Evolutionary conservation across 1,140 invertebrate genomes (phyloP).

Genomic region (Tenebrio molitor): DNA sequence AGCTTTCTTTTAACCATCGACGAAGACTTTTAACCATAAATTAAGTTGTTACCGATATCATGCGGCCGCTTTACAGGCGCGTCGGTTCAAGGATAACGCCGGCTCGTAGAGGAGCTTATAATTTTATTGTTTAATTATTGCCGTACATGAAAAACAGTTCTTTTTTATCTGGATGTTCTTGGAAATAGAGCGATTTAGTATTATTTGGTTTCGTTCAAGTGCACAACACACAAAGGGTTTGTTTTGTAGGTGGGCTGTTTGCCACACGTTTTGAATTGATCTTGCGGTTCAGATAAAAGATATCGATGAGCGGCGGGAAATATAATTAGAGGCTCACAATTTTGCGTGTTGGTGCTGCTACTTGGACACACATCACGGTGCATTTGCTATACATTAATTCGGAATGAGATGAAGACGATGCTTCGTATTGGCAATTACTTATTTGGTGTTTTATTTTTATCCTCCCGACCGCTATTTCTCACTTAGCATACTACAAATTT

Average conservation of each 20-base stretch:
- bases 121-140: slow-evolving; percentile 31
- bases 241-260: slow-evolving; percentile 37
- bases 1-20: slow-evolving; percentile 33
- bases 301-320: slow-evolving; percentile 42
- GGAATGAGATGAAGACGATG: slow-evolving; percentile 15
- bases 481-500: no score
- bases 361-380: slow-evolving; percentile 36
- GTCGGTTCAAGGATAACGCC: slow-evolving; percentile 31
- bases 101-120: slow-evolving; percentile 4
- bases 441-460: background rate
- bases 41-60: slow-evolving; percentile 36
- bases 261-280: slow-evolving; percentile 42
- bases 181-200: slow-evolving; percentile 12
- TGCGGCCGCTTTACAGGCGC: slow-evolving; percentile 14
- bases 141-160: background rate
- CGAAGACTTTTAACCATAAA: slow-evolving; percentile 32
- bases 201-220: slow-evolving; percentile 19
- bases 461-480: no score
- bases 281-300: slow-evolving; percentile 41
- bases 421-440: slow-evolving; percentile 5
- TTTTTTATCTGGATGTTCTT: slow-evolving; percentile 2
- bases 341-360: slow-evolving; percentile 35
- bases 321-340: slow-evolving; percentile 41
- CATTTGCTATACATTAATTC: slow-evolving; percentile 26
- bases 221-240: slow-evolving; percentile 31